Evolutionary conservation across 1,140 invertebrate species (phyloP).

Genomic region (Aradophagus sp.): DNA sequence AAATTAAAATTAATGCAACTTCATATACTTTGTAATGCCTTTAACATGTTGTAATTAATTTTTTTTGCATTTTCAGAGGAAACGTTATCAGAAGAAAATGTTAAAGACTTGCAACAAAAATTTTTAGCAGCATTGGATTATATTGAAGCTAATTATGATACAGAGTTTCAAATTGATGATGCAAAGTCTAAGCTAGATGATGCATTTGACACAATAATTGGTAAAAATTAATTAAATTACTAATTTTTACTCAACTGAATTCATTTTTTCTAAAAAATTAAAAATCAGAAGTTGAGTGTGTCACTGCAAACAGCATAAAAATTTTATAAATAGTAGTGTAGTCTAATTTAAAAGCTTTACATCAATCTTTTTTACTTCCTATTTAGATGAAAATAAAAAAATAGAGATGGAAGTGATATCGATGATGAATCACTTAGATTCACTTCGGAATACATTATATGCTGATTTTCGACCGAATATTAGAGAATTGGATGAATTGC

Average conservation of each 20-base stretch:
- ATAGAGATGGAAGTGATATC: constrained; percentile 61
- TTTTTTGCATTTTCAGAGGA: constrained; percentile 22
- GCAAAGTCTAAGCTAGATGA: constrained; percentile 57
- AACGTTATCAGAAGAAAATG: constrained; percentile 62
- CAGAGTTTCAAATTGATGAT: constrained; percentile 66
- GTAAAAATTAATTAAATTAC: constrained; percentile 49
- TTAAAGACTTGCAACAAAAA: constrained; percentile 62
- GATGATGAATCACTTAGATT: constrained; percentile 65
- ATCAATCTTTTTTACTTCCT: too few relatives aligned
- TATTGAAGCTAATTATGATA: constrained; percentile 65
- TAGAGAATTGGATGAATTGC: constrained; percentile 63
- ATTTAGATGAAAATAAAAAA: constrained; percentile 54
- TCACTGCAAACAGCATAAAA: too few relatives aligned
- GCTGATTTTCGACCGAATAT: constrained; percentile 67
- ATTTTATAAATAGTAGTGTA: too few relatives aligned
- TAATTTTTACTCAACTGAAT: too few relatives aligned
- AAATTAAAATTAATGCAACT: too few relatives aligned
- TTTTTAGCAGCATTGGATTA: constrained; percentile 58
- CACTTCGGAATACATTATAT: constrained; percentile 64
- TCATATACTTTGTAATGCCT: too few relatives aligned
- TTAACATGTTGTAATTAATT: too few relatives aligned
- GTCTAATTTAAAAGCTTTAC: too few relatives aligned
- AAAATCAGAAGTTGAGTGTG: too few relatives aligned
- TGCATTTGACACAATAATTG: constrained; percentile 59
- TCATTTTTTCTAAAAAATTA: too few relatives aligned